phyloP scores from a whole-genome alignment of 2,888 invertebrate genomes.

The Petrolisthes manimaculis region DNA sequence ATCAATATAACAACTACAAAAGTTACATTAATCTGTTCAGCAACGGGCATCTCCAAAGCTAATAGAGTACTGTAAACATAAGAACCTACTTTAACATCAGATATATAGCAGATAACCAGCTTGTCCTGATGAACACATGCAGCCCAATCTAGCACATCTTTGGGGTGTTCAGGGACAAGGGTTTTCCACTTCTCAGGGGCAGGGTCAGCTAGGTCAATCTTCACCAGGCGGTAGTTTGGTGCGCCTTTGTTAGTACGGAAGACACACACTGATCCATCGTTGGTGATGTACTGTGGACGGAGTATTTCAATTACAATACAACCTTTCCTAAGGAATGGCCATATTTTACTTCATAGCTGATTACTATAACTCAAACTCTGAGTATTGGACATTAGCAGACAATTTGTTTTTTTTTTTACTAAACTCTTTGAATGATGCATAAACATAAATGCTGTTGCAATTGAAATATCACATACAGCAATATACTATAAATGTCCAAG shows the following conservation, averaged over 20 bases:
- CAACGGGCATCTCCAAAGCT: no score
- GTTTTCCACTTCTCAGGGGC: conserved; percentile 83
- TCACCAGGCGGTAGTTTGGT: conserved; percentile 89
- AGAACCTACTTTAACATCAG: conserved; percentile 88
- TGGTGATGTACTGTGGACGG: conserved; percentile 83
- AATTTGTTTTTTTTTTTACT: not conserved
- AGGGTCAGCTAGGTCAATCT: conserved; percentile 75
- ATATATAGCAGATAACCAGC: conserved; percentile 87
- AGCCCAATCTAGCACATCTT: conserved; percentile 92
- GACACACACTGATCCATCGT: conserved; percentile 83
- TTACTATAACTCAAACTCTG: no score
- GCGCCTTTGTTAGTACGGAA: conserved; percentile 95
- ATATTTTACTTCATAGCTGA: not conserved
- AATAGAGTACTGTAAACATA: no score
- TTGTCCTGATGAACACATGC: conserved; percentile 86
- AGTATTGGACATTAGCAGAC: not conserved
- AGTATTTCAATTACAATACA: no score
- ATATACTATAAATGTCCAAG: no score
- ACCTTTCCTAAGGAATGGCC: not conserved
- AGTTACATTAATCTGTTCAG: no score
- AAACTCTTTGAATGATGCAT: no score
- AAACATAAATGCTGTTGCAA: no score
- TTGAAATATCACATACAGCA: no score
- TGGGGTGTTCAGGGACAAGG: conserved; percentile 84
- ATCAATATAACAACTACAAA: no score